Base-by-base conservation (phyloP, 2,797 vertebrate genomes). In the Melanotaenia maccullochi region DNA sequence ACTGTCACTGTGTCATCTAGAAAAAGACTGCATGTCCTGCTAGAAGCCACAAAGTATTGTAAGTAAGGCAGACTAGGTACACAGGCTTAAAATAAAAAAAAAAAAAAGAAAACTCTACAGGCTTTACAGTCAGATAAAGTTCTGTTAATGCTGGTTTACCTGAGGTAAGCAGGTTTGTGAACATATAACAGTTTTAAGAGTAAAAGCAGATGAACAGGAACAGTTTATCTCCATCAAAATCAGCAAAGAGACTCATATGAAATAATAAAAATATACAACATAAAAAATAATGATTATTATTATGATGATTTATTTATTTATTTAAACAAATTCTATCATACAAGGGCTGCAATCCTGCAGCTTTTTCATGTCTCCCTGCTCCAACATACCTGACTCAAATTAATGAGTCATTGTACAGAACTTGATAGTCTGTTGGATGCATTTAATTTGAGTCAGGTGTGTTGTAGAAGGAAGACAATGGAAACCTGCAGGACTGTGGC, bases 21-120 rank as follows among this genome's bases (percentile, higher is more conserved):
- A 81, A 79, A 82, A 68, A 55, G 47, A 79, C 73, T 79, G 64
- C 28, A 4, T 76, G 65, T 64, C 62, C 5, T 4, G 32, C 38
- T 35, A 35, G 32, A 36, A 56, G 24, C n/a, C 47, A 25, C 9
- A 74, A 28, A 60, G 33, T 36, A 4, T 25, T 63, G 62, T 6
- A 25, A 28, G 28, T 3, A 16, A 56, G n/a, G 24, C 5, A 32
- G 40, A 42, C 40, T 42, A 16, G 40, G 16, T 44, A 20, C 42
- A 44, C 42, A 44, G 42, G 42, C 42, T 52, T 6, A 68, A 64
- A 68, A 44, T 32, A 30, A 30, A 30, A 30, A 30, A 28, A 28
- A 28, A 28, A 28, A 30, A 30, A 30, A 30, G 28, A 13, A 38
- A 71, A 13, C 14, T 24, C 52, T 18, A 18, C 22, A n/a, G 68